Conservation (phyloP, 2,113 vertebrate species). For the Thomomys bottae region DNA sequence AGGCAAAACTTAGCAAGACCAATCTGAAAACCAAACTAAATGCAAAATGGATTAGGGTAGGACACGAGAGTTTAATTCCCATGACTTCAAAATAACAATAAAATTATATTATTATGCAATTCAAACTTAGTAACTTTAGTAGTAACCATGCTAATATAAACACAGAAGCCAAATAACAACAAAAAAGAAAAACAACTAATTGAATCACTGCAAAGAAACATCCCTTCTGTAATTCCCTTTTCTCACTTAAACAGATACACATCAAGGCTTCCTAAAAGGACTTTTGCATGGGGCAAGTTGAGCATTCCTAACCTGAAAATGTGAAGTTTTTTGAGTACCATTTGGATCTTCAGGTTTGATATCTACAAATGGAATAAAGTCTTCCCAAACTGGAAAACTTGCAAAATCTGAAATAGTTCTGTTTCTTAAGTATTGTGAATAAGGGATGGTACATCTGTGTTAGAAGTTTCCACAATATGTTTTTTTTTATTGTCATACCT, state of each 20-base stretch:
- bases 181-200: neutral
- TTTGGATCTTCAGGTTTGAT: neutral
- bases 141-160: neutral
- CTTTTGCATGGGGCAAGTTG: neutral
- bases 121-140: neutral
- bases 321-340: neutral
- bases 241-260: neutral
- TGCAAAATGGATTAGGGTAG: too few species aligned
- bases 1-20: too few species aligned
- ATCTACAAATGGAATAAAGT: neutral
- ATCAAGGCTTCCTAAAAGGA: neutral
- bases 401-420: neutral
- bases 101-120: neutral
- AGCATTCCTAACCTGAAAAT: neutral
- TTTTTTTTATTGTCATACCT: neutral
- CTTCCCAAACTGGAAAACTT: neutral
- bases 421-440: neutral
- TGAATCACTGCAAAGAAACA: neutral
- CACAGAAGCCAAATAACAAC: neutral
- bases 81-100: too few species aligned
- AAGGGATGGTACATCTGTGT: neutral
- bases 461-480: neutral
- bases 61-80: too few species aligned
- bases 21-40: too few species aligned
- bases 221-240: neutral